A percentile compares a stretch with the other conserved stretches of the same genome.
phyloP scores from a whole-genome alignment of 2,797 vertebrate species.

The Florisuga fusca region DNA sequence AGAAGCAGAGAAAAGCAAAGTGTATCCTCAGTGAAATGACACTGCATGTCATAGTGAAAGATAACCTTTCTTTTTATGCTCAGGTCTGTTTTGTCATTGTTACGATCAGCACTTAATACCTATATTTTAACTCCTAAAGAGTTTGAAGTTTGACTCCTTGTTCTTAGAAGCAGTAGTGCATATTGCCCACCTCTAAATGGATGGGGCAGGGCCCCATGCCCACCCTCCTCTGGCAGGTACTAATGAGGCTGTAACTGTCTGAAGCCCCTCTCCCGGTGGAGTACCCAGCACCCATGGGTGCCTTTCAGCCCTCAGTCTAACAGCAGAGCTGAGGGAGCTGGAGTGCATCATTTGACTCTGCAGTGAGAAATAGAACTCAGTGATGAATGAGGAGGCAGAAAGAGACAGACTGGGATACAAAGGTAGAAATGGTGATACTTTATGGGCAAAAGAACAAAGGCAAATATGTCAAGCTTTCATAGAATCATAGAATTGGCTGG shows the following conservation, averaged over 20 bases:
- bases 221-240: background rate
- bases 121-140: background rate
- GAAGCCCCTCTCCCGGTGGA: background rate
- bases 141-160: background rate
- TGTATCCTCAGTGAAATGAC: background rate
- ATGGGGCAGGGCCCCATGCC: background rate
- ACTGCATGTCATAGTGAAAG: background rate
- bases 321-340: background rate
- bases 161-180: background rate
- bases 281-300: background rate
- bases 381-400: background rate
- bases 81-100: background rate
- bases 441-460: background rate
- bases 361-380: background rate
- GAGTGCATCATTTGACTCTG: background rate
- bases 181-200: background rate
- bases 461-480: background rate
- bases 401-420: background rate
- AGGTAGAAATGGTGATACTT: background rate
- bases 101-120: background rate
- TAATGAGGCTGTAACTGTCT: too few species aligned
- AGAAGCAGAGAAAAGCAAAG: conserved; percentile 1
- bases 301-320: background rate
- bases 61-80: background rate
- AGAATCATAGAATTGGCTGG: too few species aligned